Evolutionary conservation across 2,113 vertebrate species (phyloP).

Genomic region (Gallinago undulata): DNA sequence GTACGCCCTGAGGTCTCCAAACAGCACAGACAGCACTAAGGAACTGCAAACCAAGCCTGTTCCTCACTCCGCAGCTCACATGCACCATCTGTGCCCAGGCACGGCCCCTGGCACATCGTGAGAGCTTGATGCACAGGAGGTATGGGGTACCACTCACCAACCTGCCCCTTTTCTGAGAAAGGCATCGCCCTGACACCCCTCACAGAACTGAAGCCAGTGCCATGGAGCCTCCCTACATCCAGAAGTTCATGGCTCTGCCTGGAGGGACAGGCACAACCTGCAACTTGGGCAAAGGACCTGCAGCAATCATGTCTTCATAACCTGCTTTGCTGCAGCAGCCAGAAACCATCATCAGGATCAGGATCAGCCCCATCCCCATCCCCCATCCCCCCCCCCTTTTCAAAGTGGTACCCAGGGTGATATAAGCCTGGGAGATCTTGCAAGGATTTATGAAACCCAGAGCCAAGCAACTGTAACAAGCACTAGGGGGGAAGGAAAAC

Average conservation of each 20-base stretch:
- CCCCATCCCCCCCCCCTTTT: too few relatives aligned
- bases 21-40: not conserved
- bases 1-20: not conserved
- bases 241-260: not conserved
- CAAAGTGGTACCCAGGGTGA: not conserved
- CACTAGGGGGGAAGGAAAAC: not conserved
- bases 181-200: not conserved
- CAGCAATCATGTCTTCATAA: not conserved
- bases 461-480: not conserved
- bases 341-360: not conserved
- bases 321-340: not conserved
- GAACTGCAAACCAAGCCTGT: not conserved
- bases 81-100: accelerated
- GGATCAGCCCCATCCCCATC: too few relatives aligned
- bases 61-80: not conserved
- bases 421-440: not conserved
- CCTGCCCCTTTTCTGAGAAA: not conserved
- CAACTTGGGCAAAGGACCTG: not conserved
- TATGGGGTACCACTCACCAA: not conserved
- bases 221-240: not conserved
- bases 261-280: not conserved
- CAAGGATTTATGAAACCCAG: not conserved
- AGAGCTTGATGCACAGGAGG: not conserved
- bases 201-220: not conserved
- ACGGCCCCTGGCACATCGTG: accelerated